phyloP scores from a whole-genome alignment of 2,888 invertebrate genomes.

The Troides helena region DNA sequence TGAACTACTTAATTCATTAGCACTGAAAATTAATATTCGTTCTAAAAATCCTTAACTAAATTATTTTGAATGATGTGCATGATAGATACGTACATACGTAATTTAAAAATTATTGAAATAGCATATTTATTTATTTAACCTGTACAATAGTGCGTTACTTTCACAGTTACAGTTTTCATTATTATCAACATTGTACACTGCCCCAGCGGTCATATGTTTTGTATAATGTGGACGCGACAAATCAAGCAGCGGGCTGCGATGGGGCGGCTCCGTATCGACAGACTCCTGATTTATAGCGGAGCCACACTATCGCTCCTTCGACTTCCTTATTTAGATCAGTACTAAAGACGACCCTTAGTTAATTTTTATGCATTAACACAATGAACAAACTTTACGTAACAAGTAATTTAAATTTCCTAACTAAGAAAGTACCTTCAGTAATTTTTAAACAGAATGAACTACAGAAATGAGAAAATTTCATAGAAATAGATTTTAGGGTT shows the following conservation, averaged over 20 bases:
- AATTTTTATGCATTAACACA: constrained; percentile 12
- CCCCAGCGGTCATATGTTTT: constrained; percentile 51
- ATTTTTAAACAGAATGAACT: not conserved
- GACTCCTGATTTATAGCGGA: constrained; percentile 72
- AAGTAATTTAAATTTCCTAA: not conserved
- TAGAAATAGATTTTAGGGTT: too few species aligned
- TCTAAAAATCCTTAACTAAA: too few species aligned
- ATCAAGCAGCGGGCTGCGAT: constrained; percentile 71
- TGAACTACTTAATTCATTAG: too few species aligned
- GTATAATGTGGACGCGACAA: constrained; percentile 74
- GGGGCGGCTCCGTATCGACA: constrained; percentile 78
- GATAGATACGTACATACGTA: not conserved
- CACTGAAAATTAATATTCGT: too few species aligned
- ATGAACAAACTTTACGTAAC: constrained; percentile 4
- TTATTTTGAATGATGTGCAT: too few species aligned
- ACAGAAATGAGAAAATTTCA: too few species aligned
- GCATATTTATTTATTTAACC: not conserved
- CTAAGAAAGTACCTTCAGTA: not conserved
- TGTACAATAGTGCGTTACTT: not conserved
- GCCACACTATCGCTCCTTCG: constrained; percentile 62
- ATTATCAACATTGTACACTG: constrained; percentile 33
- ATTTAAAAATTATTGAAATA: not conserved
- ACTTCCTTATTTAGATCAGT: constrained; percentile 43
- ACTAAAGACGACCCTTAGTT: constrained; percentile 28
- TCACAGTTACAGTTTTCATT: constrained; percentile 12